phyloP scores from a whole-genome alignment of 1,140 invertebrate species.

The Bombus superbus region DNA sequence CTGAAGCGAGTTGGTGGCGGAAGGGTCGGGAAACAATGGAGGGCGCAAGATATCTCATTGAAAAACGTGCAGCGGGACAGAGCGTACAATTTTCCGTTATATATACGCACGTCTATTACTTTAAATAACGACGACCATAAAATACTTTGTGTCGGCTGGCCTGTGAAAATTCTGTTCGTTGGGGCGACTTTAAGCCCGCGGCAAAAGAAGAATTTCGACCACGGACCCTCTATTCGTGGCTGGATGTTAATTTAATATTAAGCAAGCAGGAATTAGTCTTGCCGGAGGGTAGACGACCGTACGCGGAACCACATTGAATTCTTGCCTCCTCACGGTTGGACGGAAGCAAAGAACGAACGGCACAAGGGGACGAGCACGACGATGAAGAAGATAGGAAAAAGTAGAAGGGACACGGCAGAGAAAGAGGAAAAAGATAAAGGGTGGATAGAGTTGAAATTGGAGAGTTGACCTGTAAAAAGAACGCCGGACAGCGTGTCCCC shows the following conservation, averaged over 20 bases:
- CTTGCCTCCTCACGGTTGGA: background rate
- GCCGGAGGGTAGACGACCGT: background rate
- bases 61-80: slow-evolving; percentile 24
- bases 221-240: background rate
- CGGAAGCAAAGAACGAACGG: background rate
- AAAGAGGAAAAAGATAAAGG: background rate
- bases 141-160: slow-evolving; percentile 23
- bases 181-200: background rate
- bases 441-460: slow-evolving; percentile 48
- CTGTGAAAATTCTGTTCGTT: slow-evolving; percentile 19
- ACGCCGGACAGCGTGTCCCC: background rate
- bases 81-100: slow-evolving; percentile 45
- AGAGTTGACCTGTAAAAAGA: slow-evolving; percentile 49
- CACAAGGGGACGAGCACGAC: background rate
- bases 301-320: background rate
- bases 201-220: slow-evolving; percentile 14
- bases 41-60: slow-evolving; percentile 38
- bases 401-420: background rate
- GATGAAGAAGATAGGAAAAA: background rate
- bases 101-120: slow-evolving; percentile 48
- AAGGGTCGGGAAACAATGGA: slow-evolving; percentile 22
- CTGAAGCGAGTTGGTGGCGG: background rate
- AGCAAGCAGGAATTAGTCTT: slow-evolving; percentile 2
- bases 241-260: slow-evolving; percentile 51
- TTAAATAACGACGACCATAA: slow-evolving; percentile 53